Evolutionary conservation across 2,888 invertebrate genomes (phyloP), one percentile per base, ranked within the genome.

Genomic region (Tachina fera): DNA sequence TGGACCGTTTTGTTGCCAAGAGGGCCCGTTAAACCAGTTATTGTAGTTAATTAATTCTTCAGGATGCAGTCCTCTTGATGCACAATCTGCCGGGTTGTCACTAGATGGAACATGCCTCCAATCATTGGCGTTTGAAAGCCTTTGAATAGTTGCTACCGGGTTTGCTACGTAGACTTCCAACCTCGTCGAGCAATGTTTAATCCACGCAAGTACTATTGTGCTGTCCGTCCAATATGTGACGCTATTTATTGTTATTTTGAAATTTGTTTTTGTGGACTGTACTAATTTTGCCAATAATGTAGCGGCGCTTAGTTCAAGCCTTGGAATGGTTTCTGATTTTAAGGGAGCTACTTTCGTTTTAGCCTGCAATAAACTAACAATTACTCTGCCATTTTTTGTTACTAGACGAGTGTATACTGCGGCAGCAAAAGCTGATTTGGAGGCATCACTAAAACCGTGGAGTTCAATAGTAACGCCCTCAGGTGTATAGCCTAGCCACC

Each of bases 41-140:
- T 31, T 31, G 31, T 4, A 3, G 4, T 31, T 31, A 58, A 61
- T n/a, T 39, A 70, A 11, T 19, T 39, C 31, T 74, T 74, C 63
- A 5, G 14, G 74, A 13, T n/a, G 13, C 13, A 74, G 22, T 61
- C 65, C 65, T 16, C 53, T 22, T n/a, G 56, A 65, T 22, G 65
- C 75, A 53, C 63, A 65, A 41, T 70, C 70, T 13, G 56, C 31
- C n/a, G 67, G 43, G 19, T 71, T 71, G 16, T 58, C 45, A 5
- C 39, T 19, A 10, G 63, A 51, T 16, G 58, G 68, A 10, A 77
- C 77, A 47, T 77, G 47, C 41, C 58, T 58, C 77, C 77, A 77
- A 39, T 77, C 60, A 31, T 41, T 3, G 9, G 56, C 60, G 13
- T 77, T 49, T 11, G 77, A 65, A 53, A 68, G 41, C 3, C 68